Percentiles rank a stretch among this genome's conserved stretches.
These are phyloP conservation scores for Falco biarmicus DNA, from an alignment of 2,797 vertebrate species.

Conservation along the genomic window DNA sequence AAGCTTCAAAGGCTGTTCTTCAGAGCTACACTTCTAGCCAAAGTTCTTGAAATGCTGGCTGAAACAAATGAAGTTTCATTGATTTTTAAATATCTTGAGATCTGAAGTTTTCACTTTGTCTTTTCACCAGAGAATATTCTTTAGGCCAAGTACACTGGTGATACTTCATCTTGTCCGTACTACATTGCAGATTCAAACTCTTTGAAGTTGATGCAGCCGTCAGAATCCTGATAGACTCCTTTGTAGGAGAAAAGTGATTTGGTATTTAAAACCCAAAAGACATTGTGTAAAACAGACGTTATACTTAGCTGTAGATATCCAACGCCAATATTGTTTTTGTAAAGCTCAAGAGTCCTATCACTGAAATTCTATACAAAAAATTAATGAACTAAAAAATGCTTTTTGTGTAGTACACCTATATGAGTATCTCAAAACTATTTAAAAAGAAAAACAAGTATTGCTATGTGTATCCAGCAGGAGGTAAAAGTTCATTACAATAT, in stretches of 20 bases:
- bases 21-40: constrained; percentile 27
- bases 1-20: constrained; percentile 56
- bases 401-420: background rate
- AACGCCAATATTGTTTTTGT: constrained; percentile 3
- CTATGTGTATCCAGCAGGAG: background rate
- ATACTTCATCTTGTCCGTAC: constrained; percentile 68
- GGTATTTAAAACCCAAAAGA: constrained; percentile 23
- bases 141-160: constrained; percentile 31
- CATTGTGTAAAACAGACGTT: constrained; percentile 29
- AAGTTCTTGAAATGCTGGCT: constrained; percentile 52
- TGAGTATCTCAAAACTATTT: background rate
- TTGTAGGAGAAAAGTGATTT: constrained; percentile 67
- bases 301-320: background rate
- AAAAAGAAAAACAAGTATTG: background rate
- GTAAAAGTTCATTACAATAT: background rate
- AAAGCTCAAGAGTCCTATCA: background rate
- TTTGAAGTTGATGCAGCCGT: constrained; percentile 83
- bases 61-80: constrained; percentile 61
- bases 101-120: constrained; percentile 43
- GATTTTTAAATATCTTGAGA: constrained; percentile 57
- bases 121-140: constrained; percentile 45
- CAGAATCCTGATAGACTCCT: constrained; percentile 82
- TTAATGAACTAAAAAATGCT: background rate
- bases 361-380: background rate
- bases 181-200: constrained; percentile 82